A percentile compares a stretch with the other conserved stretches of the same genome.
phyloP scores from a whole-genome alignment of 2,113 vertebrate species.

The Ammospiza nelsoni region DNA sequence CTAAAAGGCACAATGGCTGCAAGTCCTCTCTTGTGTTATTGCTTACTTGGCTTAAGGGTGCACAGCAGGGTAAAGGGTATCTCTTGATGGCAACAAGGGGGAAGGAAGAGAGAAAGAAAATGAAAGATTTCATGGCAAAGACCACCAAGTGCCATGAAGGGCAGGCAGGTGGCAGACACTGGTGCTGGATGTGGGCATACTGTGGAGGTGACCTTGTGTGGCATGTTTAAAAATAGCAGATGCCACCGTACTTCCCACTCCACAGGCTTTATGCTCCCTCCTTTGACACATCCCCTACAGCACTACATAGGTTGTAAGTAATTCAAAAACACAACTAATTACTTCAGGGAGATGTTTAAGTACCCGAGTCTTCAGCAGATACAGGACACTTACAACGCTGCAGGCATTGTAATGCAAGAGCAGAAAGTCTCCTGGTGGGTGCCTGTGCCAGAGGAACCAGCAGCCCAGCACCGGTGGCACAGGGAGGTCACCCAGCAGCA shows the following conservation, averaged over 20 bases:
- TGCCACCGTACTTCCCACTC: background rate
- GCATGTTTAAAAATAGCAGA: slow-evolving; percentile 21
- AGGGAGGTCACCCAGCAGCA: slow-evolving; percentile 37
- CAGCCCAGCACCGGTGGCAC: background rate
- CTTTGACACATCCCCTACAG: slow-evolving; percentile 14
- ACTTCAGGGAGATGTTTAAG: background rate
- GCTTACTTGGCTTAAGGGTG: slow-evolving; percentile 13
- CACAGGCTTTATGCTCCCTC: background rate
- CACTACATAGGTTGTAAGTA: background rate
- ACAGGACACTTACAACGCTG: background rate
- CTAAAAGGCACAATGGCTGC: background rate
- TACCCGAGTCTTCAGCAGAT: background rate
- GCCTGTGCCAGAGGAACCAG: background rate
- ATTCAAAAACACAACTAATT: slow-evolving; percentile 31
- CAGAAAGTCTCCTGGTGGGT: background rate
- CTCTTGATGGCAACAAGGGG: background rate
- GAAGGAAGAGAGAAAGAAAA: slow-evolving; percentile 25
- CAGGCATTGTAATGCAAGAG: background rate
- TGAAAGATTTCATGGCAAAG: background rate
- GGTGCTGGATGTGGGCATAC: rapidly evolving
- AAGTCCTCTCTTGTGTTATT: slow-evolving; percentile 2
- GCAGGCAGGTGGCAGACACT: rapidly evolving
- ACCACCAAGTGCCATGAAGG: background rate
- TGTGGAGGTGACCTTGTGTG: background rate
- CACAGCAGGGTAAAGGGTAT: background rate